phyloP scores from a whole-genome alignment of 2,797 vertebrate species.

The Gymnodraco acuticeps region DNA sequence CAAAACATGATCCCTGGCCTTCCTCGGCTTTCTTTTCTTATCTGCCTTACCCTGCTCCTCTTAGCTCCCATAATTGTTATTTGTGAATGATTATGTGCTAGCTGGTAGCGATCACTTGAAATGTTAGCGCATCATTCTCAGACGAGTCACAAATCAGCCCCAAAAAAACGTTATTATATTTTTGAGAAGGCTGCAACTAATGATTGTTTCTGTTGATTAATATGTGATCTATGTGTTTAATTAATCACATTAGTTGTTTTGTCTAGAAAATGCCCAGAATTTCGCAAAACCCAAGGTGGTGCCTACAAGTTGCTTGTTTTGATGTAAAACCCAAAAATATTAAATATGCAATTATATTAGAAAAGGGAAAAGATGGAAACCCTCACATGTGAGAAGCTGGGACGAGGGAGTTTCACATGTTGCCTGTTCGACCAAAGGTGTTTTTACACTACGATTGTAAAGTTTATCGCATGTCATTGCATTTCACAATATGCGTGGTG shows the following conservation, averaged over 20 bases:
- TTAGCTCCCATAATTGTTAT: slow-evolving; percentile 50
- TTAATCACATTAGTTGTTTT: not conserved
- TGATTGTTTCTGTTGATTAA: slow-evolving; percentile 23
- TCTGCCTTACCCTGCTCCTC: slow-evolving; percentile 43
- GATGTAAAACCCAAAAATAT: not conserved
- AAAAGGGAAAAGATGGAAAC: not conserved
- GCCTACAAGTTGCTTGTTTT: not conserved
- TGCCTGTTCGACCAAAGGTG: not conserved
- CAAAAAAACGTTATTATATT: not conserved
- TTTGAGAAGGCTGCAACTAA: slow-evolving; percentile 1
- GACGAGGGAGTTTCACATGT: not conserved
- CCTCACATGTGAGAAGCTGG: not conserved
- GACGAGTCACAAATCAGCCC: slow-evolving; percentile 14
- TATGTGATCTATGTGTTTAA: slow-evolving; percentile 19
- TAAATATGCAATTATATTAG: not conserved
- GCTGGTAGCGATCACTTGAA: slow-evolving; percentile 50
- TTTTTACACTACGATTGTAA: not conserved
- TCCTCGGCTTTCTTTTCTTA: slow-evolving; percentile 42
- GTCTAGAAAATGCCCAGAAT: not conserved
- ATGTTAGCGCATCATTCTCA: slow-evolving; percentile 57
- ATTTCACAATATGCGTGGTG: not conserved
- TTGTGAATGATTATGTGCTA: slow-evolving; percentile 51
- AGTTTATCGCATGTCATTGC: not conserved
- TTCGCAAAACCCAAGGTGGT: not conserved
- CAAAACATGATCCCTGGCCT: slow-evolving; percentile 57